Conservation (phyloP, 1,140 invertebrate genomes). For the Drosophila seguyi region DNA sequence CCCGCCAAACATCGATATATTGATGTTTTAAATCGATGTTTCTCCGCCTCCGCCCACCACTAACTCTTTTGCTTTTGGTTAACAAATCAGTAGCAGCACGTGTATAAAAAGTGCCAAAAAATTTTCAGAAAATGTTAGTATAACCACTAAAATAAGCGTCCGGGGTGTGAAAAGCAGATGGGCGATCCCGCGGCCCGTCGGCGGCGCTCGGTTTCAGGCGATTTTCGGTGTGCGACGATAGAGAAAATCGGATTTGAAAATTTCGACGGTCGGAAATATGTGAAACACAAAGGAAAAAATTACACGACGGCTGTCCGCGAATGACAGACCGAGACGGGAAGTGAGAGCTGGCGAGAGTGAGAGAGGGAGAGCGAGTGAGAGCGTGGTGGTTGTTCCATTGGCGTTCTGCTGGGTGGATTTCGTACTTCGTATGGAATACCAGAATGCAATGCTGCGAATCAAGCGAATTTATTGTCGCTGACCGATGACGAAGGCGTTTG, state of each 20-base stretch:
- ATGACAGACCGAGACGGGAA: conserved; percentile 54
- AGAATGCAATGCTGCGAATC: conserved; percentile 18
- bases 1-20: too few species aligned
- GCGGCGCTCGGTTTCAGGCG: conserved; percentile 11
- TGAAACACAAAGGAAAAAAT: conserved; percentile 59
- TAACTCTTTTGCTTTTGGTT: conserved; percentile 82
- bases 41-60: background rate
- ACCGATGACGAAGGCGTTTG: conserved; percentile 24
- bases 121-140: conserved; percentile 85
- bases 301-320: conserved; percentile 61
- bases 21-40: too few species aligned
- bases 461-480: conserved; percentile 34
- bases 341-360: conserved; percentile 32
- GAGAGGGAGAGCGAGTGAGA: conserved; percentile 25
- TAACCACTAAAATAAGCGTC: conserved; percentile 52
- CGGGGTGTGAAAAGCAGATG: conserved; percentile 33
- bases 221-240: conserved; percentile 38
- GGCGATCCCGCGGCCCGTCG: conserved; percentile 6
- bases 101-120: conserved; percentile 85
- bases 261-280: conserved; percentile 53
- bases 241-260: conserved; percentile 54
- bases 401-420: conserved; percentile 50
- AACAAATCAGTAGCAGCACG: conserved; percentile 84
- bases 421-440: conserved; percentile 23
- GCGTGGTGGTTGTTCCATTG: conserved; percentile 53